These are phyloP conservation scores for Cynaeus angustus DNA, from an alignment of 2,888 invertebrate species.

Conservation along the genomic window DNA sequence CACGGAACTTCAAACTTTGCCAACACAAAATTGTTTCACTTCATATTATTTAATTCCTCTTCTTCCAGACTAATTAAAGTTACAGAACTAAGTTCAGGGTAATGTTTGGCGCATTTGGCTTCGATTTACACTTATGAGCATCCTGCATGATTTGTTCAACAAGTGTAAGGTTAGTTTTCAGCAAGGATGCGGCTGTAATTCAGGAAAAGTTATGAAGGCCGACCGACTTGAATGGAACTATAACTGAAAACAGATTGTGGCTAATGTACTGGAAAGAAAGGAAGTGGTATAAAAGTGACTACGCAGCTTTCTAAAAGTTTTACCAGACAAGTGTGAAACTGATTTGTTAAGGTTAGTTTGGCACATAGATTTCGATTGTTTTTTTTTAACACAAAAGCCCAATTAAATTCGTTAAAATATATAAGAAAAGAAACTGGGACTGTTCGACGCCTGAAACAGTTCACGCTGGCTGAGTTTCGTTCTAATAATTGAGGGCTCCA, in stretches of 20 bases:
- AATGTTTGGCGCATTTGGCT: conserved; percentile 11
- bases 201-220: conserved; percentile 48
- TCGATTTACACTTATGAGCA: conserved; percentile 21
- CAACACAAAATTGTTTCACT: background rate
- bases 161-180: conserved; percentile 28
- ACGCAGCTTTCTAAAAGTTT: conserved; percentile 46
- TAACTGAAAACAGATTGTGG: conserved; percentile 52
- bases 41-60: conserved; percentile 9
- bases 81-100: background rate
- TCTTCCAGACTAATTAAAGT: conserved; percentile 15
- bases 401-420: conserved; percentile 23
- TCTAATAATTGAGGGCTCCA: conserved; percentile 12
- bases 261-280: conserved; percentile 51
- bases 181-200: conserved; percentile 40
- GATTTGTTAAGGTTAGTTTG: conserved; percentile 43
- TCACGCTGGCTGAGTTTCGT: conserved; percentile 5
- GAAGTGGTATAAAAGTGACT: conserved; percentile 51
- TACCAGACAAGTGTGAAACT: conserved; percentile 46
- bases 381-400: conserved; percentile 26
- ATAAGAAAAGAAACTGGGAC: conserved; percentile 13
- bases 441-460: background rate
- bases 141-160: conserved; percentile 41
- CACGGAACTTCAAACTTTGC: background rate
- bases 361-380: conserved; percentile 16
- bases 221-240: conserved; percentile 47